Percentiles rank a stretch among this genome's conserved stretches.
phyloP scores from a whole-genome alignment of 2,797 vertebrate species.

The Craterocephalus amniculus region DNA sequence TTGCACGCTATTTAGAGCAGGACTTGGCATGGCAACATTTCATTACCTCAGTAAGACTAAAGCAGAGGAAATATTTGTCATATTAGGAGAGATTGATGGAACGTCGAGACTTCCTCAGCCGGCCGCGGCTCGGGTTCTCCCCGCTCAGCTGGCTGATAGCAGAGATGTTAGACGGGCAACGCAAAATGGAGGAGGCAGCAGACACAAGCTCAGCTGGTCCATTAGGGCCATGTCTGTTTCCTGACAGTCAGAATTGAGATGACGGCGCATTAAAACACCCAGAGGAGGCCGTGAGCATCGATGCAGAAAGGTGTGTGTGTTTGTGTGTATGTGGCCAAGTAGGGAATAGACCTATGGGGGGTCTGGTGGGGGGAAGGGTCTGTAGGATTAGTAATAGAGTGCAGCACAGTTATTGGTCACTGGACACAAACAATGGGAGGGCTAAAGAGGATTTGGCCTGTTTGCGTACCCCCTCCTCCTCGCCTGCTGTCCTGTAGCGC shows the following conservation, averaged over 20 bases:
- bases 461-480: slow-evolving; percentile 61
- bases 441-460: slow-evolving; percentile 80
- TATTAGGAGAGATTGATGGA: slow-evolving; percentile 36
- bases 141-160: slow-evolving; percentile 76
- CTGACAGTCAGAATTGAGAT: slow-evolving; percentile 81
- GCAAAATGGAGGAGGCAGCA: slow-evolving; percentile 81
- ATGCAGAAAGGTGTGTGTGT: slow-evolving; percentile 65
- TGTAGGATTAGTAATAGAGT: slow-evolving; percentile 79
- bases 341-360: slow-evolving; percentile 71
- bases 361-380: slow-evolving; percentile 72
- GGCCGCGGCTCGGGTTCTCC: slow-evolving; percentile 31
- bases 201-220: slow-evolving; percentile 83
- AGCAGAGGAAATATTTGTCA: slow-evolving; percentile 12
- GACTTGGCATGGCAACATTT: slow-evolving; percentile 35
- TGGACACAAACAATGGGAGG: slow-evolving; percentile 83
- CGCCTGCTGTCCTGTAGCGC: slow-evolving; percentile 67
- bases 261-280: slow-evolving; percentile 80
- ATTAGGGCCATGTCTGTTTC: slow-evolving; percentile 79
- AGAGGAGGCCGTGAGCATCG: slow-evolving; percentile 70
- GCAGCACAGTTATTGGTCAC: slow-evolving; percentile 82
- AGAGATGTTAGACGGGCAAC: slow-evolving; percentile 72
- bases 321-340: slow-evolving; percentile 62
- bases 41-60: slow-evolving; percentile 17
- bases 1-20: slow-evolving; percentile 60
- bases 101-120: slow-evolving; percentile 26